Evolutionary conservation across 2,888 invertebrate genomes (phyloP).

Genomic region (Aethes cnicana): DNA sequence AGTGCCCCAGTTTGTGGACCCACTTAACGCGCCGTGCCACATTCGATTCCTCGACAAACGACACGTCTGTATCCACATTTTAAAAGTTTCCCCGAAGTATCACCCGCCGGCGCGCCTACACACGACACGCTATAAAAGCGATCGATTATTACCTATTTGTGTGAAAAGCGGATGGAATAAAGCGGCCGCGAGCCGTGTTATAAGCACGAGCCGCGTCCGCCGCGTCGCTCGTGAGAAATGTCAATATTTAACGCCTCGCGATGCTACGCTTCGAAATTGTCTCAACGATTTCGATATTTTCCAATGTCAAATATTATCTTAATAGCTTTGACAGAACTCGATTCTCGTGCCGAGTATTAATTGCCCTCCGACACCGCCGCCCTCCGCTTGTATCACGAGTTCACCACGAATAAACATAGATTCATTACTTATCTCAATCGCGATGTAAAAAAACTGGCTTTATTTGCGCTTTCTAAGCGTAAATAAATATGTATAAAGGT

Average conservation of each 20-base stretch:
- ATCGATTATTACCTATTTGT: conserved; percentile 82
- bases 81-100: conserved; percentile 73
- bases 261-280: conserved; percentile 76
- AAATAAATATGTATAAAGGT: conserved; percentile 77
- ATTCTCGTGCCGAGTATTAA: conserved; percentile 42
- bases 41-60: conserved; percentile 58
- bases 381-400: conserved; percentile 48
- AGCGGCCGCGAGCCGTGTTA: conserved; percentile 48
- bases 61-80: conserved; percentile 51
- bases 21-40: conserved; percentile 61
- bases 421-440: conserved; percentile 73
- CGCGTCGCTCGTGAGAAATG: conserved; percentile 75
- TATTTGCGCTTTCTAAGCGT: conserved; percentile 80
- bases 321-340: conserved; percentile 48
- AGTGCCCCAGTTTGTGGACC: conserved; percentile 56
- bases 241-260: conserved; percentile 74
- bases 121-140: conserved; percentile 74
- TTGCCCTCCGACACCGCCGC: conserved; percentile 38
- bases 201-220: conserved; percentile 66
- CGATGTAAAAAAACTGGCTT: conserved; percentile 69
- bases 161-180: conserved; percentile 80
- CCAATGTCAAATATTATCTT: conserved; percentile 69
- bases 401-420: conserved; percentile 53
- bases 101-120: conserved; percentile 65
- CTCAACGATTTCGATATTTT: conserved; percentile 78